Conservation (phyloP, 2,113 vertebrate genomes). For the Acanthochromis polyacanthus region DNA sequence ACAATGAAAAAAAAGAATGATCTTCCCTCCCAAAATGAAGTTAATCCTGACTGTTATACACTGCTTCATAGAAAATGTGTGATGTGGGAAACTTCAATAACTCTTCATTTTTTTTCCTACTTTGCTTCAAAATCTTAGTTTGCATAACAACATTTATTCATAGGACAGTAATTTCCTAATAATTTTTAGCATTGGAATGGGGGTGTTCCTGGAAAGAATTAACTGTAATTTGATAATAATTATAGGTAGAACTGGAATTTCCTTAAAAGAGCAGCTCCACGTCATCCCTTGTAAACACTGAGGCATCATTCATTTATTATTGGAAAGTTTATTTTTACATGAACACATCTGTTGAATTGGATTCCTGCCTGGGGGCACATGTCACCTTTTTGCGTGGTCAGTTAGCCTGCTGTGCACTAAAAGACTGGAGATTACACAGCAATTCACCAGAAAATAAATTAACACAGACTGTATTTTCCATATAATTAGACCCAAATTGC, state of each 20-base stretch:
- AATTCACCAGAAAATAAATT: constrained; percentile 5
- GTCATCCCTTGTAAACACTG: constrained; percentile 24
- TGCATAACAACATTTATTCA: background rate
- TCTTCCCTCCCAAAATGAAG: background rate
- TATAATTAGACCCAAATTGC: background rate
- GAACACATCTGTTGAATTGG: background rate
- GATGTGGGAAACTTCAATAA: background rate
- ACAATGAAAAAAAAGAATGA: too few species aligned
- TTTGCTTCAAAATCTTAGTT: background rate
- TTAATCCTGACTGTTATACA: background rate
- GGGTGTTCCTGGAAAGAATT: background rate
- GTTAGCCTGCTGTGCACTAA: constrained; percentile 5
- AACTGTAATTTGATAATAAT: constrained; percentile 26
- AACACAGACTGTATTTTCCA: constrained; percentile 8
- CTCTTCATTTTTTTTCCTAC: background rate
- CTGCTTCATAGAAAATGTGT: background rate
- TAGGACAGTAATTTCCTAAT: background rate
- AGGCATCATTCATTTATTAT: constrained; percentile 13
- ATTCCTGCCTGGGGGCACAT: background rate
- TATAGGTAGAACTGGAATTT: background rate
- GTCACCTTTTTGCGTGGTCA: constrained; percentile 7
- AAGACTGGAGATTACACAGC: constrained; percentile 7
- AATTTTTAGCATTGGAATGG: background rate
- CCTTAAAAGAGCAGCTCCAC: background rate
- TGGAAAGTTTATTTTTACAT: constrained; percentile 3